Conservation (phyloP, 2,888 invertebrate genomes). For the Nephrotoma appendiculata region DNA sequence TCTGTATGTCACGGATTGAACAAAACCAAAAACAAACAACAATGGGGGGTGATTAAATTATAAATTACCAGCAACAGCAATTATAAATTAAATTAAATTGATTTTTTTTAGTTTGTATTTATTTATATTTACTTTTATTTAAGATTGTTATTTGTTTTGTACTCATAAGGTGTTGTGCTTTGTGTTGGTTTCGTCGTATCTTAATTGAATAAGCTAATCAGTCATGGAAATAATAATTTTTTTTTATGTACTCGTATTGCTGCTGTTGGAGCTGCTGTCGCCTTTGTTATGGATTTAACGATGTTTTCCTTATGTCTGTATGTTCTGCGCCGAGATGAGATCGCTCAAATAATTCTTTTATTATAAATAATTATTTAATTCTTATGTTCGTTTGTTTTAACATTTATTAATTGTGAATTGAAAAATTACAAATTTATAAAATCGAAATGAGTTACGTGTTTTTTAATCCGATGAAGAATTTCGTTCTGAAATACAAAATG, state of each 20-base stretch:
- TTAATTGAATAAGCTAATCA: slow-evolving; percentile 3
- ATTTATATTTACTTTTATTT: neutral
- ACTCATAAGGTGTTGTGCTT: neutral
- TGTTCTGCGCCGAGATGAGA: neutral
- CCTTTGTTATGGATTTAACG: neutral
- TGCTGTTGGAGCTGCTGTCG: neutral
- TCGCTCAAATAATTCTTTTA: neutral
- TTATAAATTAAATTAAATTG: neutral
- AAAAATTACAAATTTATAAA: neutral
- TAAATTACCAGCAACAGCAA: neutral
- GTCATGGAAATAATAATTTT: neutral
- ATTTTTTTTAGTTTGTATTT: neutral
- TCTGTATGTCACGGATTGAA: neutral
- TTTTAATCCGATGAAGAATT: neutral
- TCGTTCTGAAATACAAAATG: neutral
- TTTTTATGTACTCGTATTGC: neutral
- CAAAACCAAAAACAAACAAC: neutral
- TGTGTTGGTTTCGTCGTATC: neutral
- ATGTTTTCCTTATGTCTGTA: neutral
- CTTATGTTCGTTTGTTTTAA: neutral
- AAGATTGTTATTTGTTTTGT: neutral
- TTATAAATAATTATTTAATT: neutral
- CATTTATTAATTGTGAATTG: neutral
- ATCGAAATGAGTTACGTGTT: neutral
- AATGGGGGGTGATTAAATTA: neutral